Conservation (phyloP, 2,888 invertebrate species). For the Habroteleia sp. region DNA sequence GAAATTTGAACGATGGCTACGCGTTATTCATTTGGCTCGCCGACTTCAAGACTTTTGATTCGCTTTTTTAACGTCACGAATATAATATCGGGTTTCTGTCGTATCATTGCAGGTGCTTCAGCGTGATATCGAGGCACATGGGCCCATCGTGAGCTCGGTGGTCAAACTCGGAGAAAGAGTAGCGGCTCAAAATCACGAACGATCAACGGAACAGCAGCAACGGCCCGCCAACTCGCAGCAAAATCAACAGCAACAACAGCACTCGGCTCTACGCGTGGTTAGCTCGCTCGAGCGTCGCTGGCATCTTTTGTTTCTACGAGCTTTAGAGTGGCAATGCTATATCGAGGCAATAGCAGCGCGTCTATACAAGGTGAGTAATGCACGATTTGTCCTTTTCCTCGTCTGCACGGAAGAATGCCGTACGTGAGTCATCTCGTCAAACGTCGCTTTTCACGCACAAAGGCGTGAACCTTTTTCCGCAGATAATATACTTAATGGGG, state of each 20-base stretch:
- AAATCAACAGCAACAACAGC: constrained; percentile 68
- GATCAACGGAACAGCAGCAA: constrained; percentile 73
- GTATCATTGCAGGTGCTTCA: constrained; percentile 89
- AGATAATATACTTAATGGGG: too few relatives aligned
- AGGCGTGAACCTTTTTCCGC: constrained; percentile 14
- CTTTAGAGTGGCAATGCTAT: constrained; percentile 95
- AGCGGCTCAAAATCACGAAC: constrained; percentile 67
- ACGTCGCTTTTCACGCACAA: constrained; percentile 3
- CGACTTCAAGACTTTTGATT: constrained; percentile 1
- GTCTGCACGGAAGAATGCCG: constrained; percentile 18
- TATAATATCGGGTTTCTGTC: constrained; percentile 41
- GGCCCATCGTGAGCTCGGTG: constrained; percentile 90
- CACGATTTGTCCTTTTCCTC: constrained; percentile 33
- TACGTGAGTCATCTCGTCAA: constrained; percentile 19
- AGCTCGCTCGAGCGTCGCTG: constrained; percentile 91
- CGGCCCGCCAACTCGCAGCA: constrained; percentile 68
- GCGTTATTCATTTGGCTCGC: constrained; percentile 20
- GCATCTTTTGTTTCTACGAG: constrained; percentile 93
- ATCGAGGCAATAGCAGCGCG: constrained; percentile 90
- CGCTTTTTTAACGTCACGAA: constrained; percentile 12
- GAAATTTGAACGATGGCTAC: constrained; percentile 8
- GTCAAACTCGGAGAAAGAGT: constrained; percentile 88
- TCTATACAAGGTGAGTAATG: constrained; percentile 83
- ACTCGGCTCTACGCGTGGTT: constrained; percentile 83
- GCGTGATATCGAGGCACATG: constrained; percentile 95